phyloP scores from a whole-genome alignment of 2,113 vertebrate species.

The Albula goreensis region DNA sequence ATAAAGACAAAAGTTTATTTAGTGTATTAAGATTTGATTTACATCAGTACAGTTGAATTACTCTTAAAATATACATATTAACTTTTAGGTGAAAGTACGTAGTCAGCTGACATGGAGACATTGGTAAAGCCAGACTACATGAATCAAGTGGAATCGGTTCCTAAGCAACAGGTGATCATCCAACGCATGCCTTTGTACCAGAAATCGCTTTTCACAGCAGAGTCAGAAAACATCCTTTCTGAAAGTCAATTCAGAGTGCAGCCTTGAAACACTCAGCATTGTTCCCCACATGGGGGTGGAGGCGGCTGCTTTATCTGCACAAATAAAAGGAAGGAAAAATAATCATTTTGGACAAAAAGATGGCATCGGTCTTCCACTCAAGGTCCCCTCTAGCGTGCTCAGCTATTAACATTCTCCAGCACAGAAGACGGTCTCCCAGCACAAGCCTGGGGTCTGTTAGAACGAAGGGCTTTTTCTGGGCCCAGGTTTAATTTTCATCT shows the following conservation, averaged over 20 bases:
- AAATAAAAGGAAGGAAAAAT: conserved; percentile 24
- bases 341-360: conserved; percentile 21
- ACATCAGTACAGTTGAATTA: too few relatives aligned
- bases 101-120: not conserved
- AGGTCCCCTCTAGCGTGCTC: conserved; percentile 21
- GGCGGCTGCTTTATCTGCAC: not conserved
- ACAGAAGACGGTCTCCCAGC: not conserved
- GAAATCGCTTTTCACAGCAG: conserved; percentile 24
- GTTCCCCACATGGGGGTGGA: conserved; percentile 7
- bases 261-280: conserved; percentile 25
- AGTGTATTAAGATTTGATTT: too few relatives aligned
- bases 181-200: not conserved
- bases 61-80: too few relatives aligned
- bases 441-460: not conserved
- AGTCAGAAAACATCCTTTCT: conserved; percentile 20
- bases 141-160: conserved; percentile 51
- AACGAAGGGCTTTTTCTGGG: conserved; percentile 1
- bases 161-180: conserved; percentile 73
- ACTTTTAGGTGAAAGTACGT: too few relatives aligned
- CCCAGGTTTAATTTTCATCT: conserved; percentile 7
- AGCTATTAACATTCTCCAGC: conserved; percentile 21
- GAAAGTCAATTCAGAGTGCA: conserved; percentile 25
- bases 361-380: conserved; percentile 20
- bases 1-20: conserved; percentile 33
- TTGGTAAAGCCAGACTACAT: not conserved